phyloP scores from a whole-genome alignment of 2,113 vertebrate species.

The Onychorhynchus coronatus region DNA sequence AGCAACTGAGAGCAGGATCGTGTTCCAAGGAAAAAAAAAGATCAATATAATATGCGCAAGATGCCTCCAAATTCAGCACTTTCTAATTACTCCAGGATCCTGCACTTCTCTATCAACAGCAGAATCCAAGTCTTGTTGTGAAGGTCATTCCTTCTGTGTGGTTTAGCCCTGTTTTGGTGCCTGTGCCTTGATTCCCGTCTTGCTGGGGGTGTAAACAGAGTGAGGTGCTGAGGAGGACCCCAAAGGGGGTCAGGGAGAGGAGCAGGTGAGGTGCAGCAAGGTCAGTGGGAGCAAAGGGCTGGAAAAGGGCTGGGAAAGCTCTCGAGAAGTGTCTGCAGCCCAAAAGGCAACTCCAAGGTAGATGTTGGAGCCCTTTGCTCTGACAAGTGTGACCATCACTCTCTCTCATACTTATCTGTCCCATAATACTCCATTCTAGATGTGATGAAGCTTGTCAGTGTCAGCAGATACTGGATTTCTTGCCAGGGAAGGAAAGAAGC shows the following conservation, averaged over 20 bases:
- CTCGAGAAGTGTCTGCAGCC: neutral
- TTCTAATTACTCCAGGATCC: neutral
- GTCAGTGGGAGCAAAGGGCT: fast-evolving
- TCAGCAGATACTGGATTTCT: neutral
- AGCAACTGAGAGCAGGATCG: neutral
- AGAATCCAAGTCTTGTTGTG: neutral
- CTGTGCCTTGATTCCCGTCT: neutral
- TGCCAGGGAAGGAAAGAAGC: neutral
- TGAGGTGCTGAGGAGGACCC: neutral
- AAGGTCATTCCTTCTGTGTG: neutral
- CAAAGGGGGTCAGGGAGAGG: neutral
- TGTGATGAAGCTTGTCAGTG: neutral
- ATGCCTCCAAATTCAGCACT: neutral
- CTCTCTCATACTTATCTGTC: neutral
- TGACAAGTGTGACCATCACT: neutral
- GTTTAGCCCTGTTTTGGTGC: neutral
- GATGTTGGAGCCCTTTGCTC: neutral
- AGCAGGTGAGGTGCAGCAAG: neutral
- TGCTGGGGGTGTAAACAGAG: neutral
- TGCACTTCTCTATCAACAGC: neutral
- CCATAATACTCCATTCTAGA: neutral
- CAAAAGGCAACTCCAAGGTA: neutral
- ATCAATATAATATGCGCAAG: neutral
- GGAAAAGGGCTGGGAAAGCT: neutral
- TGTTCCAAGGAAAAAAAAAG: neutral